Evolutionary conservation across 2,888 invertebrate genomes (phyloP), one percentile per base, ranked within the genome.

Genomic region (Drosophila tripunctata): DNA sequence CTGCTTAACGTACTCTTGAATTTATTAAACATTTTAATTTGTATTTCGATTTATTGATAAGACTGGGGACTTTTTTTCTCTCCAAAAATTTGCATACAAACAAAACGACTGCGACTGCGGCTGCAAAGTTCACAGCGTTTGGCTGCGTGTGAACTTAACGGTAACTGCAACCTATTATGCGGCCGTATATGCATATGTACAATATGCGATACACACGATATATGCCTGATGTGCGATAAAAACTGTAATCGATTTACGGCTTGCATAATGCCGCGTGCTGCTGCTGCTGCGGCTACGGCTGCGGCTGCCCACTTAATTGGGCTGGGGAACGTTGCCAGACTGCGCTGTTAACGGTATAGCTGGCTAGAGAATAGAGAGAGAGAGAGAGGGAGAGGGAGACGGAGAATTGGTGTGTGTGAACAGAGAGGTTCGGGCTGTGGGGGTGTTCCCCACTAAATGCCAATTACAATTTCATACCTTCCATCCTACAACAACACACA

Each of bases 61-160:
- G 52, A 8, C 40, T 55, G 77, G 75, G 76, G 57, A 24, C 17
- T 45, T 54, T 70, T 74, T 66, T 62, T 43, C 6, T n/a, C 14
- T 41, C 12, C 30, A 19, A 24, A 22, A 31, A 79, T 78, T 79
- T 75, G 72, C 78, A 75, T 75, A 81, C 69, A 72, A 78, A 77
- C 61, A 70, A 76, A 76, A 61, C 62, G 47, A 48, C 27, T 51
- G n/a, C n/a, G n/a, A n/a, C n/a, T n/a, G n/a, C n/a, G 31, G 10
- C 10, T 0, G 2, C n/a, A 7, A 30, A 36, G 35, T 50, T 45
- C 17, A 15, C 22, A 51, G 4, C 14, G 14, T 12, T 12, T 17
- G 12, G 48, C 45, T 56, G 58, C 64, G 64, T 78, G 64, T 70
- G 78, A 80, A 67, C 30, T 47, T 56, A n/a, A n/a, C n/a, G n/a